Base-by-base conservation (phyloP, 2,888 invertebrate genomes). In the Caenorhabditis sp. region DNA sequence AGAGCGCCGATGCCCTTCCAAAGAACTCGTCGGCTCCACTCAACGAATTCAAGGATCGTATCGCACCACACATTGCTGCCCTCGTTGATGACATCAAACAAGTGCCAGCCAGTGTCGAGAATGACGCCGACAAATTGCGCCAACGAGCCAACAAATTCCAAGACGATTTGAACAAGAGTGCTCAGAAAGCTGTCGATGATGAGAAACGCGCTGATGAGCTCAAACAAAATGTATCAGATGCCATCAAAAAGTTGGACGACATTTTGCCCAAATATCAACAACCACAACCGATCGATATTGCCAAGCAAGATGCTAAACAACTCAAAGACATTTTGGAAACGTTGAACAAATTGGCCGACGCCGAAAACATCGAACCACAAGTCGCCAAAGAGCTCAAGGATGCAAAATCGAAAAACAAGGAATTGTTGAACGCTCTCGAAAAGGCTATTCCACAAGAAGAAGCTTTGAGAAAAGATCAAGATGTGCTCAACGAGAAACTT, bases 131-230 rank as follows among this genome's bases (percentile, higher is more conserved):
- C 6, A n/a, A 59, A 54, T 59, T 72, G n/a, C 66, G 69, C 53
- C 49, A 69, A n/a, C 63, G 71, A 55, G 76, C 66, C 58, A 65
- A 68, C 59, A 69, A 69, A 54, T 66, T 72, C 49, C 66, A 64
- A 6, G 57, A 58, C 37, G 72, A 72, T 61, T 64, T 76, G 19
- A 49, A 58, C n/a, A 64, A 69, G 50, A 61, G 61, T 51, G 58
- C 69, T 64, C 54, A 72, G 36, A 66, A 68, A 64, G 61, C 78
- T 50, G 64, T 36, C 17, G 76, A 69, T 24, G 66, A 69, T 43
- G 62, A 72, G 62, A 62, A 74, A 49, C 70, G 67, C 43, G 67
- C 69, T 50, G 73, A 78, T 17, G 65, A 64, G 23, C 63, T 77
- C 68, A 60, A 66, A 37, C 62, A 64, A 27, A 50, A 66, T 24